Base-by-base conservation (phyloP, 2,113 vertebrate genomes). In the Triplophysa siluroides region DNA sequence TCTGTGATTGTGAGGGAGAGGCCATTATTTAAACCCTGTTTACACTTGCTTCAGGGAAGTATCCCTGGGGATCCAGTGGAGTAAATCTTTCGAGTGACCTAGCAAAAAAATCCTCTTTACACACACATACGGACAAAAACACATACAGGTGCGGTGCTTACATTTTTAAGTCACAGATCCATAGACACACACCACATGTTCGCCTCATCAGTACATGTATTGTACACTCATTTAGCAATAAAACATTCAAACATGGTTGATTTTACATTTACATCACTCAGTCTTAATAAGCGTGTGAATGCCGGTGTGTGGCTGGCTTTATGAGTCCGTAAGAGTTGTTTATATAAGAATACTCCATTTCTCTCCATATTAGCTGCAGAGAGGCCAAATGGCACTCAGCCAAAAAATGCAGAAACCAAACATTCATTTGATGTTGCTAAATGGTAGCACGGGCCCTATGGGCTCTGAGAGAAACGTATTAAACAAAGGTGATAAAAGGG, bases 21-120 rank as follows among this genome's bases (percentile, higher is more conserved):
- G 21, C 41, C 79, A 83, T 85, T 81, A 80, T 85, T 83, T 78
- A 76, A 78, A 60, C 67, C 67, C 1, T 73, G 76, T 81, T 79
- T 85, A 77, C 76, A 76, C 12, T 83, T 62, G 41, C 72, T 38
- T 73, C 58, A 72, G 79, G 69, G 70, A 81, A 77, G 67, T 68
- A 67, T 71, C 81, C 61, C 61, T 52, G 29, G 54, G 83, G 71
- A 79, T 60, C 2, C 41, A 38, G 69, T 38, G 65, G 62, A 62
- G 68, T 69, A 19, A 56, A 67, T 38, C 50, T 76, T 38, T 67
- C 19, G 1, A 79, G 33, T 41, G 69, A 78, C 11, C 14, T 8
- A 19, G 68, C 26, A 38, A 4, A 79, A 71, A 21, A 12, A 24
- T 61, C 78, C 45, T 77, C 58, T 19, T 33, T 21, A 75, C 19